Conservation (phyloP, 2,113 vertebrate species). For the Vidua macroura region DNA sequence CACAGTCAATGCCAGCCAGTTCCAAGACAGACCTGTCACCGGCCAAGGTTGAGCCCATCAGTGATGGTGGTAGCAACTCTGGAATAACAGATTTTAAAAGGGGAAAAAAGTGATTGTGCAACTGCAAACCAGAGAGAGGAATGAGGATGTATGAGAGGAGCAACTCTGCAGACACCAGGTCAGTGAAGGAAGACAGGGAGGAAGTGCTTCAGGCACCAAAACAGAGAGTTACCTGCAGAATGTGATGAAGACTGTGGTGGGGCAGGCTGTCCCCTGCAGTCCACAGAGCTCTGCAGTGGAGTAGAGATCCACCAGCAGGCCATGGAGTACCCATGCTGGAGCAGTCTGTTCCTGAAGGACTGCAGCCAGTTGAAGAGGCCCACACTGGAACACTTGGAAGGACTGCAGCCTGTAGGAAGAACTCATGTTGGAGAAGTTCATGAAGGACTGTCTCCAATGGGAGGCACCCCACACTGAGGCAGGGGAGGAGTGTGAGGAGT, state of each 20-base stretch:
- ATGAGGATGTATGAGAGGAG: neutral
- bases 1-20: neutral
- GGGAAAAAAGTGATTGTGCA: fast-evolving
- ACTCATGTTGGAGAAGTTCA: neutral
- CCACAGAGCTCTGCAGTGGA: neutral
- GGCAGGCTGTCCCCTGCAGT: neutral
- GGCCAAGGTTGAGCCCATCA: neutral
- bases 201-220: neutral
- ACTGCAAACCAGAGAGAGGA: neutral
- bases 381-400: neutral
- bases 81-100: neutral
- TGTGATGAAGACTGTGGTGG: neutral
- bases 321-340: neutral
- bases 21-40: neutral
- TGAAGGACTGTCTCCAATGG: neutral
- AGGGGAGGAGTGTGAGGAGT: neutral
- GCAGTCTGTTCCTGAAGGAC: neutral
- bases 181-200: neutral
- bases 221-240: neutral
- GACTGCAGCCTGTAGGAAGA: neutral
- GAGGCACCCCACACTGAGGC: neutral
- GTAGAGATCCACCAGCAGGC: neutral
- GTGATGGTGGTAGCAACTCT: neutral
- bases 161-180: neutral
- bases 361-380: neutral